Conservation (phyloP, 2,113 vertebrate genomes). For the Ailuropoda melanoleuca region DNA sequence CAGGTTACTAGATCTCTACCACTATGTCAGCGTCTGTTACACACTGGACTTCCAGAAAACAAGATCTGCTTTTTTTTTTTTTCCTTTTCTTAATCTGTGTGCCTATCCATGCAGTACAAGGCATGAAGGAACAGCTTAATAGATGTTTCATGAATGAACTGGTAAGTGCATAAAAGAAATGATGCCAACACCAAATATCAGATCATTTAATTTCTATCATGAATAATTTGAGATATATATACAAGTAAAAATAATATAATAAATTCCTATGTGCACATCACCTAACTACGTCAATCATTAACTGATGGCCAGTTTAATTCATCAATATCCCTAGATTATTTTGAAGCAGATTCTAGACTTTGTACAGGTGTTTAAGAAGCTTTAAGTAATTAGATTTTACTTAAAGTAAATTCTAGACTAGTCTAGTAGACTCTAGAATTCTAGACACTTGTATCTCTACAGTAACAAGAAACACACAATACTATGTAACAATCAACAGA, state of each 20-base stretch:
- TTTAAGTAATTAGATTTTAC: background rate
- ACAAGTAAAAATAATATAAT: background rate
- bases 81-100: background rate
- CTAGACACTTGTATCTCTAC: background rate
- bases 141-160: background rate
- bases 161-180: background rate
- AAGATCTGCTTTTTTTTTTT: background rate
- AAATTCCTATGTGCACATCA: background rate
- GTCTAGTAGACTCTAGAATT: background rate
- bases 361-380: background rate
- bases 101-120: background rate
- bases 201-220: background rate
- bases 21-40: background rate
- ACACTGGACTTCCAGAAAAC: background rate
- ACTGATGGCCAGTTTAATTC: background rate
- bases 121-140: background rate
- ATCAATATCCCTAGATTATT: background rate
- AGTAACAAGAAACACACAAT: background rate
- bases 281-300: background rate
- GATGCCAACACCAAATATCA: background rate
- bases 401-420: background rate
- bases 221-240: background rate
- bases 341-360: background rate
- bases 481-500: background rate
- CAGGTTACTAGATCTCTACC: background rate